phyloP scores from a whole-genome alignment of 2,888 invertebrate species.

The Brenthis ino region DNA sequence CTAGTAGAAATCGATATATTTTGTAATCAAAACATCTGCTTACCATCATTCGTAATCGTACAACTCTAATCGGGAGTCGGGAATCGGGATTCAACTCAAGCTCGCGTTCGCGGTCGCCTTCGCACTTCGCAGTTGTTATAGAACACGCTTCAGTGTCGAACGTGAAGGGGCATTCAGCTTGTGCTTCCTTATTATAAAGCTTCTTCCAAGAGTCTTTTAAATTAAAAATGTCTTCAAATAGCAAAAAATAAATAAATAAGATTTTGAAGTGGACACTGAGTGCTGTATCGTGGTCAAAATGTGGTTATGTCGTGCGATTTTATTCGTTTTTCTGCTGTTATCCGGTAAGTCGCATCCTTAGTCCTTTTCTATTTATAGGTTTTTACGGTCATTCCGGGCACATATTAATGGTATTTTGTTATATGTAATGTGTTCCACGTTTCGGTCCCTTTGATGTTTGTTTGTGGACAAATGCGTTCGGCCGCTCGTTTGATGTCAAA shows the following conservation, averaged over 20 bases:
- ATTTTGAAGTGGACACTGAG: conserved; percentile 28
- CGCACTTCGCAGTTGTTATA: conserved; percentile 44
- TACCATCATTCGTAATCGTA: conserved; percentile 4
- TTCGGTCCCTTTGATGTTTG: conserved; percentile 50
- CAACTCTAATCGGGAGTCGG: conserved; percentile 28
- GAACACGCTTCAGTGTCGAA: conserved; percentile 48
- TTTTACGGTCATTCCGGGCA: conserved; percentile 67
- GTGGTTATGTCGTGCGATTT: conserved; percentile 60
- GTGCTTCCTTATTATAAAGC: conserved; percentile 49
- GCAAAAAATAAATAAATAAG: conserved; percentile 23
- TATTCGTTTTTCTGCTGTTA: conserved; percentile 63
- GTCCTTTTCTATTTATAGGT: conserved; percentile 72
- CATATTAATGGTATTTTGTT: conserved; percentile 68
- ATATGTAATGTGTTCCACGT: conserved; percentile 50
- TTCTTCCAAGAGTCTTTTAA: conserved; percentile 50
- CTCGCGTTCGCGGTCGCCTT: conserved; percentile 30
- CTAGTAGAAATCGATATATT: background rate
- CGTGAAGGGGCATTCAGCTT: conserved; percentile 50
- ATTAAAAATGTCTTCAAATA: conserved; percentile 51
- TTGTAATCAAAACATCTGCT: conserved; percentile 36
- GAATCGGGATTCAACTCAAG: conserved; percentile 26
- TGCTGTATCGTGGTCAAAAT: conserved; percentile 58
- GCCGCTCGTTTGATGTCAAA: conserved; percentile 35
- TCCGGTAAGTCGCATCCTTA: conserved; percentile 75
- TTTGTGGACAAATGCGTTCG: conserved; percentile 29